Base-by-base conservation (phyloP, 1,140 invertebrate species). In the Phenacoccus solenopsis region DNA sequence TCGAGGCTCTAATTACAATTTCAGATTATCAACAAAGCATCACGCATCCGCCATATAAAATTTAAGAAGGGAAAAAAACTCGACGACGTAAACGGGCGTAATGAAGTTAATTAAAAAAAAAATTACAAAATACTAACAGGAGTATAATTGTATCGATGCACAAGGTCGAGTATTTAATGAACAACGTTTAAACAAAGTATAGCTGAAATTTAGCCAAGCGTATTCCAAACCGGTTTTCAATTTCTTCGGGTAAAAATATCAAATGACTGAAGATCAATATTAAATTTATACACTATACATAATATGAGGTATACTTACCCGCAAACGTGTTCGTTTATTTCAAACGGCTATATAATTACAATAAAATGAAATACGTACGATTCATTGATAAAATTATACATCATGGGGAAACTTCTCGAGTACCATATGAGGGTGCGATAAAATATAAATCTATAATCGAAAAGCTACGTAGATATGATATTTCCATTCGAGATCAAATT, bases 71-170 rank as follows among this genome's bases (percentile, higher is more conserved):
- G n/a, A n/a, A n/a, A 16, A 49, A n/a, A n/a, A n/a, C n/a, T n/a
- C n/a, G n/a, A n/a, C n/a, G n/a, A n/a, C n/a, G 16, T 49, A 49
- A 49, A 49, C 20, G 38, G 20, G 38, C 16, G 38, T 49, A 49
- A 49, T 49, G 38, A 49, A 49, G 38, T 49, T 49, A 49, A 49
- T 49, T 49, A 49, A 49, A 49, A 49, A 49, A 49, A 49, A 49
- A 49, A 49, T 49, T 49, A 49, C 38, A 49, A 49, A 49, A 49
- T 49, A 49, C 38, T 16, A 49, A 49, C 38, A 49, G 38, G 20
- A n/a, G 38, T 49, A 49, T 49, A 49, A 49, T 10, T 49, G 38
- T 49, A 49, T 49, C 38, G 20, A 49, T 49, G 38, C 16, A n/a
- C 38, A 49, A 49, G 38, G 38, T 49, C 38, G 20, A 16, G 16